phyloP scores from a whole-genome alignment of 2,113 vertebrate genomes.

The Lampris incognitus region DNA sequence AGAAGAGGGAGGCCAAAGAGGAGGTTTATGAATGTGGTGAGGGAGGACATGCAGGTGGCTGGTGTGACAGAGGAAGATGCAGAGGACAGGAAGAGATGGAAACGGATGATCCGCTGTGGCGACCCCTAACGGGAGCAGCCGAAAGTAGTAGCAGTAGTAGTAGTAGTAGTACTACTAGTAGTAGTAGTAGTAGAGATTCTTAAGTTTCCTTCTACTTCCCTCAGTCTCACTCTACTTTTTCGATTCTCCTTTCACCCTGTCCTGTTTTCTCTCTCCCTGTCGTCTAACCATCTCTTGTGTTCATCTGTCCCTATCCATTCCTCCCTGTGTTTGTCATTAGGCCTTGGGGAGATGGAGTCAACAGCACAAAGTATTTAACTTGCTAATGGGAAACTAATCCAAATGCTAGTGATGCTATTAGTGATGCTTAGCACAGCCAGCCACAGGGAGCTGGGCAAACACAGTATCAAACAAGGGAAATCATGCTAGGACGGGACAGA shows the following conservation, averaged over 20 bases:
- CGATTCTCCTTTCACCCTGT: conserved; percentile 1
- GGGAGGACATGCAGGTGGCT: too few species aligned
- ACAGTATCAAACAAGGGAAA: conserved; percentile 30
- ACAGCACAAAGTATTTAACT: conserved; percentile 24
- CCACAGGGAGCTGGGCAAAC: conserved; percentile 31
- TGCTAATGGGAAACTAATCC: conserved; percentile 50
- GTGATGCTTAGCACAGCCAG: conserved; percentile 39
- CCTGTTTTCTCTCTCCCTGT: neutral
- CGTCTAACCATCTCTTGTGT: too few species aligned
- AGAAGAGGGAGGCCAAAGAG: too few species aligned
- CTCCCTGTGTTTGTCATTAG: conserved; percentile 17
- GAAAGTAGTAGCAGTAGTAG: too few species aligned
- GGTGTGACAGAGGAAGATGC: too few species aligned
- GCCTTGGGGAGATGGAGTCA: conserved; percentile 30
- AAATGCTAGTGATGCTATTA: conserved; percentile 37
- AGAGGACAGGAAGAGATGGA: too few species aligned
- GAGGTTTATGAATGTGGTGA: too few species aligned
- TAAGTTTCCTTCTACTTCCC: neutral
- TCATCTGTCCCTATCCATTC: too few species aligned
- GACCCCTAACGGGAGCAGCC: too few species aligned
- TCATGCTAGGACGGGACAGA: conserved; percentile 13
- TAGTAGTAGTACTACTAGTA: too few species aligned
- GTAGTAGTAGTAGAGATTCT: too few species aligned
- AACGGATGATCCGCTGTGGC: too few species aligned
- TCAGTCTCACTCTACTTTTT: neutral